A percentile compares a stretch with the other conserved stretches of the same genome.
Evolutionary conservation across 2,888 invertebrate genomes (phyloP).

Genomic region (Sarcophaga subvicina): DNA sequence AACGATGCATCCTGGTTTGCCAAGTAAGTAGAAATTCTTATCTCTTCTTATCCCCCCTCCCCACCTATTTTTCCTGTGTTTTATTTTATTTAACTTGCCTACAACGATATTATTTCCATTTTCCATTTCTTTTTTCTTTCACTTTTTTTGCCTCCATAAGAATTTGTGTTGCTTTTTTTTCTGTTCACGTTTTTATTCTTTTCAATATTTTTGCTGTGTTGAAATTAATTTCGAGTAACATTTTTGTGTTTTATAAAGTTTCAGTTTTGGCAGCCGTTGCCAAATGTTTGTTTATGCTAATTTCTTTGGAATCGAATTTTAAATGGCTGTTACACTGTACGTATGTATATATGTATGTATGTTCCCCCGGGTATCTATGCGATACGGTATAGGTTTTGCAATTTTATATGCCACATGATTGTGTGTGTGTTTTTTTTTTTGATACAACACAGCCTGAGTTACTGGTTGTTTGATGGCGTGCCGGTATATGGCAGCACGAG

Average conservation of each 20-base stretch:
- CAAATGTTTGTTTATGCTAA: conserved; percentile 71
- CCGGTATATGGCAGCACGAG: background rate
- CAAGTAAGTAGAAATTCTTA: conserved; percentile 84
- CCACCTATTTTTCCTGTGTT: conserved; percentile 5
- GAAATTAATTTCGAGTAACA: conserved; percentile 56
- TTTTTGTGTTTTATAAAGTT: conserved; percentile 59
- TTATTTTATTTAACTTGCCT: conserved; percentile 30
- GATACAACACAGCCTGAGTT: background rate
- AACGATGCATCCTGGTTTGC: conserved; percentile 88
- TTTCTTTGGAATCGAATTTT: conserved; percentile 68
- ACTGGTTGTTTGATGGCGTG: conserved; percentile 10
- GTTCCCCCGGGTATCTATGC: conserved; percentile 4
- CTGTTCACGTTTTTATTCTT: background rate
- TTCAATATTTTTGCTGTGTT: conserved; percentile 34
- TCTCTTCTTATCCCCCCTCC: background rate
- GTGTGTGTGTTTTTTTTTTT: background rate
- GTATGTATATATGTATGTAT: conserved; percentile 2
- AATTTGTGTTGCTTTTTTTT: conserved; percentile 26
- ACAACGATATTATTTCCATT: conserved; percentile 28
- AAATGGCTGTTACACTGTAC: conserved; percentile 61
- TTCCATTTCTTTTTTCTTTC: background rate
- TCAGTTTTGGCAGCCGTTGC: conserved; percentile 60
- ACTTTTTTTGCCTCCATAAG: conserved; percentile 12
- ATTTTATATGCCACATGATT: background rate
- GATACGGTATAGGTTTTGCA: background rate